These are phyloP conservation scores for Otus scops DNA, from an alignment of 2,797 vertebrate species.

Conservation along the genomic window DNA sequence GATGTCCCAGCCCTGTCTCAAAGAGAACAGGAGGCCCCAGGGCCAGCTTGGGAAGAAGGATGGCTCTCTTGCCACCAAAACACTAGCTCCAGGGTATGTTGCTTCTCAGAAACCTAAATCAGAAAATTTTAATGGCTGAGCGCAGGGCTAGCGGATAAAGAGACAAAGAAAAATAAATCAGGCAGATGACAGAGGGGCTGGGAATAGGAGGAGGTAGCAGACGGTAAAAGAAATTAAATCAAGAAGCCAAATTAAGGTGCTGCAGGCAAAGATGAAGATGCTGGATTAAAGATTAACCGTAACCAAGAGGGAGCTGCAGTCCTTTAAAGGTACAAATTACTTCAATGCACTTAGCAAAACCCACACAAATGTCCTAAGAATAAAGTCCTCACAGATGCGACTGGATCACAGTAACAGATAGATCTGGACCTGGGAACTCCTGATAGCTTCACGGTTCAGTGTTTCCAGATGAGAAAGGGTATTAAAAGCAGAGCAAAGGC, in stretches of 20 bases:
- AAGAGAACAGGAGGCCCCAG: not conserved
- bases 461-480: not conserved
- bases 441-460: not conserved
- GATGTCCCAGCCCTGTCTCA: not conserved
- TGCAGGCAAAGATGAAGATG: conserved; percentile 56
- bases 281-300: conserved; percentile 62
- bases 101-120: conserved; percentile 62
- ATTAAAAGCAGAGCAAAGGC: not conserved
- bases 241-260: conserved; percentile 62
- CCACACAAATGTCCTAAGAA: not conserved
- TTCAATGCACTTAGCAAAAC: not conserved
- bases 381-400: not conserved
- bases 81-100: not conserved
- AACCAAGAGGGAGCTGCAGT: conserved; percentile 10
- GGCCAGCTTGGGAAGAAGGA: conserved; percentile 1
- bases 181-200: conserved; percentile 52
- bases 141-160: conserved; percentile 15
- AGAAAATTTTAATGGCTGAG: conserved; percentile 43
- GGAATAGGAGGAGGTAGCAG: conserved; percentile 53
- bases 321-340: conserved; percentile 28
- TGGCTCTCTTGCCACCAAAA: not conserved
- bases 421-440: not conserved
- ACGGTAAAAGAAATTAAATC: conserved; percentile 66
- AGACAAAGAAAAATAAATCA: conserved; percentile 64
- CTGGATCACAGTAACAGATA: not conserved